Evolutionary conservation across 2,888 invertebrate genomes (phyloP), one percentile per base, ranked within the genome.

Genomic region (Leptarthrus brevirostris): DNA sequence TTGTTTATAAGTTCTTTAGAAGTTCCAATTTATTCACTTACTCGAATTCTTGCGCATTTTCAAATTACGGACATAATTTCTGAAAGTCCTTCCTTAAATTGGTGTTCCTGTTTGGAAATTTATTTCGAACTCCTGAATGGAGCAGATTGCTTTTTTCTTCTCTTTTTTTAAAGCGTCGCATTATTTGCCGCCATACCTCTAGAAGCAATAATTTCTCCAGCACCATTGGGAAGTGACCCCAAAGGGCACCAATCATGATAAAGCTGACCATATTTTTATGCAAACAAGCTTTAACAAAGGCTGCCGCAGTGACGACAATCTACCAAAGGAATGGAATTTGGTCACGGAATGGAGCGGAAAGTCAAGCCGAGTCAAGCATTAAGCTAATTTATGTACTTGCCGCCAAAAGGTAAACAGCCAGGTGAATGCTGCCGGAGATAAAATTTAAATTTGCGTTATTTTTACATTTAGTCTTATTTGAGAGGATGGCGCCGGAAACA

Each of bases 191-290:
- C 24, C 47, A 47, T 44, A 64, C 47, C 52, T 26, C 22, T 16
- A 52, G 18, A 26, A 44, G 54, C 71, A 36, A 71, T 71, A 71
- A 71, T 54, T 71, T 24, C 54, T 36, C 40, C 24, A 10, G 30
- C n/a, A n/a, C 24, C 54, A 71, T 24, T 26, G 53, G 22, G 24
- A 12, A 8, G 3, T 52, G 52, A 22, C 66, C 71, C 54, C 53
- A 40, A 71, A 72, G 56, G 56, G 44, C 56, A 54, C 56, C 71
- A 72, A 72, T 72, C 56, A 72, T 72, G 71, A 72, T 72, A 72
- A 72, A 72, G 40, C 44, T 24, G 18, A 72, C 54, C 71, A 72
- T 72, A 72, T 72, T 72, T 72, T 72, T 54, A 49, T 36, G 36
- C n/a, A 36, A 53, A 20, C 71, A 36, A 36, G 22, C 36, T 40